Base-by-base conservation (phyloP, 2,888 invertebrate species). In the Leistus spinibarbis region DNA sequence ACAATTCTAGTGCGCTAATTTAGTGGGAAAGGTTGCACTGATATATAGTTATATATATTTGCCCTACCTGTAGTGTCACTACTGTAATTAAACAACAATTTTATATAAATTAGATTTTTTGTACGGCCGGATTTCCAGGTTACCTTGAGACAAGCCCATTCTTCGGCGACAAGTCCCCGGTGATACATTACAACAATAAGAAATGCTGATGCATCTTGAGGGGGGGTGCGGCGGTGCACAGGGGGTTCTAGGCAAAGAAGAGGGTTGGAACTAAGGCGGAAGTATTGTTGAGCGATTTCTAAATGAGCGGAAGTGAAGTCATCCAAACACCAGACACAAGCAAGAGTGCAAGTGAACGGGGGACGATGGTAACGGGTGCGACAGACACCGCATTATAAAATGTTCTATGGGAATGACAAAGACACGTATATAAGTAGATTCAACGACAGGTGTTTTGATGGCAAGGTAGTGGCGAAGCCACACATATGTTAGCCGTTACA, bases 221-320 rank as follows among this genome's bases (percentile, higher is more conserved):
- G 22, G 20, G n/a, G 22, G 60, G 1, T 60, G 60, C 20, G 1
- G 40, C n/a, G 17, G n/a, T n/a, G 40, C 19, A 7, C n/a, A 63
- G 54, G 24, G 63, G 16, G 13, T 1, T n/a, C n/a, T n/a, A n/a
- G n/a, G n/a, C n/a, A n/a, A 13, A 60, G 73, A 27, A 54, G 22
- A 17, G 69, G 20, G 56, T 17, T 57, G 20, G 57, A 57, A 9
- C 17, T 16, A 56, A 19, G 16, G 73, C 73, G 73, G 73, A 73
- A 73, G 73, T 73, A 67, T 73, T 73, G 67, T 73, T 60, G 67
- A 73, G 57, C 73, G 73, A 73, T 67, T 73, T 62, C 60, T 73
- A 73, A 73, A 73, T 73, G 73, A 73, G 67, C 73, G 73, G 73
- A 73, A 67, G 73, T 73, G 66, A 66, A 73, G 73, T 73, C 73